These are phyloP conservation scores for Rhineura floridana DNA, from an alignment of 2,113 vertebrate genomes.

Conservation along the genomic window DNA sequence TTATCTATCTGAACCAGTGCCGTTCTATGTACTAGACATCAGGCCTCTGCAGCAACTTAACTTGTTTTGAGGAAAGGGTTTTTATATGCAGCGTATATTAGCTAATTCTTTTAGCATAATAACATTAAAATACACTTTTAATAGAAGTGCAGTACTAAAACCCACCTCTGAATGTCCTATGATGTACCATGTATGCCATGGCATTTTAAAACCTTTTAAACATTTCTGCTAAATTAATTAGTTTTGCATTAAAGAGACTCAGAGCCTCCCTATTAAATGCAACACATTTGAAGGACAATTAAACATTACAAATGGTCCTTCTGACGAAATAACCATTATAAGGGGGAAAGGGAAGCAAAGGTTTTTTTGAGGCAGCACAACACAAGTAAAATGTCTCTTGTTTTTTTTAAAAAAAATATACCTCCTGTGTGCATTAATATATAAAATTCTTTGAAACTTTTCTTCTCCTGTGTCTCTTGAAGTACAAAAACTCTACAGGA, in stretches of 20 bases:
- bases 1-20: constrained; percentile 61
- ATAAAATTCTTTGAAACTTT: constrained; percentile 63
- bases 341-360: constrained; percentile 66
- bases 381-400: constrained; percentile 46
- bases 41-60: constrained; percentile 65
- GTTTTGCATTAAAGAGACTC: constrained; percentile 77
- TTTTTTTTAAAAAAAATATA: too few species aligned
- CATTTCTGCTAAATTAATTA: constrained; percentile 83
- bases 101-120: constrained; percentile 74
- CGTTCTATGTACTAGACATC: constrained; percentile 48
- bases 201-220: constrained; percentile 83
- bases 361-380: constrained; percentile 63
- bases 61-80: constrained; percentile 71
- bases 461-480: constrained; percentile 68
- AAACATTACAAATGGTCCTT: constrained; percentile 71
- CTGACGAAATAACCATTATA: constrained; percentile 68
- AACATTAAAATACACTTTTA: constrained; percentile 81
- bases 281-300: constrained; percentile 81
- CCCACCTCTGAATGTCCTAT: constrained; percentile 72
- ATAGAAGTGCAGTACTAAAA: constrained; percentile 77
- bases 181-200: constrained; percentile 75
- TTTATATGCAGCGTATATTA: constrained; percentile 75
- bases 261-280: constrained; percentile 75
- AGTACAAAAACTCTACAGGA: constrained; percentile 62
- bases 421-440: constrained; percentile 42